These are phyloP conservation scores for Potamilus streckersoni DNA, from an alignment of 1,140 invertebrate genomes.

Conservation along the genomic window DNA sequence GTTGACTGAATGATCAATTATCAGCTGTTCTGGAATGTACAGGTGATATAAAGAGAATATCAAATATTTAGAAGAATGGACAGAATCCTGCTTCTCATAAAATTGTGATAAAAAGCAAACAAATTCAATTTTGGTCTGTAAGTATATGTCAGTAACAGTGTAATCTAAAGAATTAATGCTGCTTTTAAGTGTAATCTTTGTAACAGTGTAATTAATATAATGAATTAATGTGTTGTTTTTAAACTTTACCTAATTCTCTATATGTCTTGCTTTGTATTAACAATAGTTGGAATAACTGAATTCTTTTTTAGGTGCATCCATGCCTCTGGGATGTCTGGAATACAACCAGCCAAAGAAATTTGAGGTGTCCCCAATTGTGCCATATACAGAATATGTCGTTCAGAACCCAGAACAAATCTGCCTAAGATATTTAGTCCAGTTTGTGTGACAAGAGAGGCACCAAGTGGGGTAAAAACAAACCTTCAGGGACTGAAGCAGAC, in stretches of 20 bases:
- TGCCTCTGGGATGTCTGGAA: slow-evolving; percentile 57
- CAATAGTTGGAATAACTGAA: neutral
- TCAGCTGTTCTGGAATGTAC: too few species aligned
- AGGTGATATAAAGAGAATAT: too few species aligned
- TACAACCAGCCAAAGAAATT: slow-evolving; percentile 31
- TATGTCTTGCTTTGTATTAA: neutral
- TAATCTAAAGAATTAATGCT: neutral
- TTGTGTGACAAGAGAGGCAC: slow-evolving; percentile 7
- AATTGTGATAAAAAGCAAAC: too few species aligned
- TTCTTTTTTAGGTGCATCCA: slow-evolving; percentile 48
- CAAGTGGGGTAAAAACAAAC: too few species aligned
- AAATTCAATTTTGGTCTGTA: neutral
- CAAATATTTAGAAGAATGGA: too few species aligned
- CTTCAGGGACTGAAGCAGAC: too few species aligned
- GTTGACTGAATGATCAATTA: too few species aligned
- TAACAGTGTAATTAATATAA: neutral
- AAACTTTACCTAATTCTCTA: neutral
- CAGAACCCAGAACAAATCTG: slow-evolving; percentile 65
- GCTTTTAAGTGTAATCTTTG: neutral
- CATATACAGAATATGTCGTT: slow-evolving; percentile 68
- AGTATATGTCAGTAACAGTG: neutral
- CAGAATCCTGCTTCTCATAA: too few species aligned
- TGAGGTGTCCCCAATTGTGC: slow-evolving; percentile 27
- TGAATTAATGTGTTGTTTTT: neutral
- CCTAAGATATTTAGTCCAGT: slow-evolving; percentile 64